Evolutionary conservation across 1,140 invertebrate genomes (phyloP), one percentile per base, ranked within the genome.

Genomic region (Euschistus heros): DNA sequence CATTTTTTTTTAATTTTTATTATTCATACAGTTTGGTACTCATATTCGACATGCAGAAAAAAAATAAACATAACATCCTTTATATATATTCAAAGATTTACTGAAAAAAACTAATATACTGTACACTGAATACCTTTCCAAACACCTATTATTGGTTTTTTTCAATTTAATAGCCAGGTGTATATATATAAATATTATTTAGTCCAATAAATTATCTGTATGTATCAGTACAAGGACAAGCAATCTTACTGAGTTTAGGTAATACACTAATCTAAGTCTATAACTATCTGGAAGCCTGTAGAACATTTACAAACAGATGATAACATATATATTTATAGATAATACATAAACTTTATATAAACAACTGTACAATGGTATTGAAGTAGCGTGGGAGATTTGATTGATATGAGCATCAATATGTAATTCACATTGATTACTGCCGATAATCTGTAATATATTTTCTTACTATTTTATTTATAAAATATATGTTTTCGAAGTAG

Each of bases 231-330:
- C 59, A 42, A 61, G 30, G 59, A 61, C 33, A 61, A 61, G 59
- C 42, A 61, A 42, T 44, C 30, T 61, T 61, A 61, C 22, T 22
- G 50, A 22, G 15, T 37, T 18, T 27, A 42, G 59, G 26, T 37
- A 57, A 26, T 57, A 66, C 44, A 54, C 63, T 66, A 66, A 26
- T 66, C 65, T 66, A 66, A 66, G 3, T 18, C 65, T 66, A 66
- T 61, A 61, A 54, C 63, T 60, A 66, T 66, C 42, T 66, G 65
- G 65, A 66, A 66, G 65, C 65, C 65, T 60, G 65, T 66, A 66
- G 65, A 66, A 66, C 65, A 66, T 66, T 66, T 66, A 64, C 30
- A 66, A 66, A 66, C 65, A 66, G 57, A 66, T 66, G 42, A 61
- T 62, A 66, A 61, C 57, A 62, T 59, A 65, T 62, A 47, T 57